Conservation (phyloP, 1,140 invertebrate genomes). For the Drosophila funebris region DNA sequence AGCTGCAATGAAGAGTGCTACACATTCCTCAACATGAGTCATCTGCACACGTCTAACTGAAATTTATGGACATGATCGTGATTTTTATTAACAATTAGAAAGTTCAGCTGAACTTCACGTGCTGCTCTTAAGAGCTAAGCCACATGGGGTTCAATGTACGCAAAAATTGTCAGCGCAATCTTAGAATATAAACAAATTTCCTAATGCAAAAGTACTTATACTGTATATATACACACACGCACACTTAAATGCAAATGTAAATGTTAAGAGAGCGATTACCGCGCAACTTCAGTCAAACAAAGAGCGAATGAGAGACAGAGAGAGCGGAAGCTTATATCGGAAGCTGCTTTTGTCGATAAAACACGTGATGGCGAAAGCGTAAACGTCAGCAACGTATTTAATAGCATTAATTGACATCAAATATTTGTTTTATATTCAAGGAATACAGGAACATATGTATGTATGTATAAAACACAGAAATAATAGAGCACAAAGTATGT, state of each 20-base stretch:
- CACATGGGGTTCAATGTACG: constrained; percentile 12
- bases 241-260: not conserved
- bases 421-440: constrained; percentile 25
- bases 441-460: not conserved
- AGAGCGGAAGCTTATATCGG: constrained; percentile 34
- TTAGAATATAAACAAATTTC: constrained; percentile 1
- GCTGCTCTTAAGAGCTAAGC: not conserved
- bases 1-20: too few species aligned
- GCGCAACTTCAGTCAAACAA: not conserved
- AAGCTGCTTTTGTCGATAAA: constrained; percentile 38
- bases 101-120: constrained; percentile 1
- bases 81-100: constrained; percentile 1
- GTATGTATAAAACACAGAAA: not conserved
- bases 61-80: not conserved
- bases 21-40: too few species aligned
- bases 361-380: constrained; percentile 48
- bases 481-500: not conserved
- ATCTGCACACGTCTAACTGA: too few species aligned
- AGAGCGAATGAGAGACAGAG: constrained; percentile 7
- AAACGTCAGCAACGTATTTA: constrained; percentile 20
- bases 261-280: constrained; percentile 1
- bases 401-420: constrained; percentile 34
- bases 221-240: not conserved
- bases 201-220: not conserved
- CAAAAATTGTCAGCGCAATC: constrained; percentile 1